Percentiles rank a stretch among this genome's conserved stretches.
phyloP scores from a whole-genome alignment of 2,888 invertebrate species.

The Trissoscelio sp. region DNA sequence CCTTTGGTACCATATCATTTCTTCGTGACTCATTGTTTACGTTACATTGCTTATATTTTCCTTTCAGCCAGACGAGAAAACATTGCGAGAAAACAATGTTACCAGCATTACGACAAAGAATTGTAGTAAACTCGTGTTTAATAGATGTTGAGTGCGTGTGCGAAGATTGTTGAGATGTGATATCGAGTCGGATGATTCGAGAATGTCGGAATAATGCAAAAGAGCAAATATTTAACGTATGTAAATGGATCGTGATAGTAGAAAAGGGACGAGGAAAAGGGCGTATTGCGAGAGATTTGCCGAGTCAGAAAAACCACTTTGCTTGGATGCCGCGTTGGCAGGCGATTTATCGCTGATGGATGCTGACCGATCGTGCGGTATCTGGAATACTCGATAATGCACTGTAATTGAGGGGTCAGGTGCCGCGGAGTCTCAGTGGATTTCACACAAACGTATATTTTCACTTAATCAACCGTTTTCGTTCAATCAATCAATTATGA shows the following conservation, averaged over 20 bases:
- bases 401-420: slow-evolving; percentile 38
- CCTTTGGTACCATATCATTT: neutral
- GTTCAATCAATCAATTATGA: slow-evolving; percentile 7
- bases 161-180: slow-evolving; percentile 16
- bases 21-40: neutral
- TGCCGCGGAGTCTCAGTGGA: slow-evolving; percentile 25
- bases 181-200: slow-evolving; percentile 6
- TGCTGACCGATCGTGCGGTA: slow-evolving; percentile 50
- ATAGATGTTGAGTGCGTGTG: neutral
- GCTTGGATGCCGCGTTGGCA: slow-evolving; percentile 31
- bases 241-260: slow-evolving; percentile 41
- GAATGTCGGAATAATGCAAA: slow-evolving; percentile 21
- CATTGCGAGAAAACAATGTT: neutral
- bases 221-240: slow-evolving; percentile 38
- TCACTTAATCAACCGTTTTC: slow-evolving; percentile 19
- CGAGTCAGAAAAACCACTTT: slow-evolving; percentile 45
- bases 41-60: neutral
- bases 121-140: no score
- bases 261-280: slow-evolving; percentile 18
- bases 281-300: slow-evolving; percentile 30
- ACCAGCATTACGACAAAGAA: no score
- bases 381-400: slow-evolving; percentile 44
- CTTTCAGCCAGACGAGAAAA: no score
- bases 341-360: slow-evolving; percentile 47
- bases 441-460: slow-evolving; percentile 35